Conservation (phyloP, 2,797 vertebrate genomes). For the Cryptoprocta ferox region DNA sequence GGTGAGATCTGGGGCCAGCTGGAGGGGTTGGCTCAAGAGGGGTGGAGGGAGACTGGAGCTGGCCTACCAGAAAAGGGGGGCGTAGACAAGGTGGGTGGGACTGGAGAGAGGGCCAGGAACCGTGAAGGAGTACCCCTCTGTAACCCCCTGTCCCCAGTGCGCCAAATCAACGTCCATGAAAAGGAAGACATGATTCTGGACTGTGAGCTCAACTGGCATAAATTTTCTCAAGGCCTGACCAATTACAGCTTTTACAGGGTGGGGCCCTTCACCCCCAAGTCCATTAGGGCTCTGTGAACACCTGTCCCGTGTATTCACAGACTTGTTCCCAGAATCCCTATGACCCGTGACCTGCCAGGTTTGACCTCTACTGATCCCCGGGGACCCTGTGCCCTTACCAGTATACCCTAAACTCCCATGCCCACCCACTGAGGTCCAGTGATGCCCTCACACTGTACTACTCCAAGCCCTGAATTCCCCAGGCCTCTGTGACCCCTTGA, state of each 20-base stretch:
- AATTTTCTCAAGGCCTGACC: conserved; percentile 52
- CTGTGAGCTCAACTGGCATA: conserved; percentile 71
- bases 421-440: background rate
- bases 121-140: rapidly evolving
- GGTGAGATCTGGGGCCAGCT: background rate
- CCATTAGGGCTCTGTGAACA: background rate
- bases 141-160: background rate
- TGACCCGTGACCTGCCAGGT: background rate
- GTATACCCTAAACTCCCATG: background rate
- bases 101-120: background rate
- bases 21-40: background rate
- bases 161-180: background rate
- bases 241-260: conserved; percentile 77
- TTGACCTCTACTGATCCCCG: background rate
- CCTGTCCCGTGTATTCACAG: background rate
- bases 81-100: background rate
- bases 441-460: conserved; percentile 31
- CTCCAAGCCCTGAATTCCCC: conserved; percentile 35
- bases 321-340: background rate
- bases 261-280: conserved; percentile 10
- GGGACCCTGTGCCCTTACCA: background rate
- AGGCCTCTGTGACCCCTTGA: conserved; percentile 72
- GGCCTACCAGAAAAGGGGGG: background rate
- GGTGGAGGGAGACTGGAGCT: background rate
- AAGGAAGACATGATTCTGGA: conserved; percentile 64